phyloP scores from a whole-genome alignment of 2,797 vertebrate species.

The Hemitrygon akajei region DNA sequence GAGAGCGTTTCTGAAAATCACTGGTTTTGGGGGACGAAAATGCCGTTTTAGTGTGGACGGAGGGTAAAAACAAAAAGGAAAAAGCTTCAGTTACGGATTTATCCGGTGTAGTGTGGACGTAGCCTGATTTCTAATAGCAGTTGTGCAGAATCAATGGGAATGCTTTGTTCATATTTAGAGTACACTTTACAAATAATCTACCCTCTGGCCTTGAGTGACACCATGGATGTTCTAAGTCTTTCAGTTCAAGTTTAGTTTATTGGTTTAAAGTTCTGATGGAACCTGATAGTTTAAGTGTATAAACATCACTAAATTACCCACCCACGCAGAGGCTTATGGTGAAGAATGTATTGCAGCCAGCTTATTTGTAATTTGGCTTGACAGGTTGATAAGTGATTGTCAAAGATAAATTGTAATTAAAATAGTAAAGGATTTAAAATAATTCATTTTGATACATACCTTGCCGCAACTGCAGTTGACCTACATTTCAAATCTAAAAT shows the following conservation, averaged over 20 bases:
- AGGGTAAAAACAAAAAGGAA: no score
- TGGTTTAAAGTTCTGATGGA: neutral
- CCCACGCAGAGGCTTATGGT: neutral
- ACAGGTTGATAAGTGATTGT: neutral
- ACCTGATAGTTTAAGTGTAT: neutral
- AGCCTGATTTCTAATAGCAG: neutral
- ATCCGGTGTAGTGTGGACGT: no score
- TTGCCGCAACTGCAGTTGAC: neutral
- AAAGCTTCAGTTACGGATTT: no score
- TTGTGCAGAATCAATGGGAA: neutral
- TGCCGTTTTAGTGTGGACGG: no score
- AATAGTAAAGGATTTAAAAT: neutral
- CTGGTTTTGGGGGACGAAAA: no score
- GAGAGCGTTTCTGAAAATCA: no score
- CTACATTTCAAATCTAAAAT: neutral
- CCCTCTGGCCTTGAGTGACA: neutral
- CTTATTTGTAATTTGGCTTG: neutral
- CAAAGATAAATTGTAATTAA: neutral
- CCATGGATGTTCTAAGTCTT: neutral
- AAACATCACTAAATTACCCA: neutral
- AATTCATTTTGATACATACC: neutral
- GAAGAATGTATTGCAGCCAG: neutral
- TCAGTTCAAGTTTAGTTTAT: neutral
- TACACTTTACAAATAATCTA: neutral
- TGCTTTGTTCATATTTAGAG: neutral